Evolutionary conservation across 1,140 invertebrate genomes (phyloP).

Genomic region (Calosoma granatense): DNA sequence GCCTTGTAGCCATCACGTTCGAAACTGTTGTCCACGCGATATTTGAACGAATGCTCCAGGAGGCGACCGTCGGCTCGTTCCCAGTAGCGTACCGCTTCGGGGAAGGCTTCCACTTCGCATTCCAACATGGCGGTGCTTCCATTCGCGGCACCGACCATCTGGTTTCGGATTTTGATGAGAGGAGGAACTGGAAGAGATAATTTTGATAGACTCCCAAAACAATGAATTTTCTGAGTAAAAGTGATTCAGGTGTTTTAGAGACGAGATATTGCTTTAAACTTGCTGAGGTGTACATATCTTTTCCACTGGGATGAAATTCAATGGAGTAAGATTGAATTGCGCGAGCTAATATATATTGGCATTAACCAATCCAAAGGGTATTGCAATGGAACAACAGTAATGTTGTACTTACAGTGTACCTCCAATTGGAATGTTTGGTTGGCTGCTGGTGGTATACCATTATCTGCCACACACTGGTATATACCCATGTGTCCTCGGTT

Average conservation of each 20-base stretch:
- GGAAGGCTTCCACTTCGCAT: constrained; percentile 82
- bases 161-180: constrained; percentile 65
- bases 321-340: no score
- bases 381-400: no score
- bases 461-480: constrained; percentile 78
- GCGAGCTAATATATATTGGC: no score
- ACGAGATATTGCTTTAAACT: no score
- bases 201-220: no score
- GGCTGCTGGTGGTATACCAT: constrained; percentile 74
- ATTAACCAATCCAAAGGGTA: no score
- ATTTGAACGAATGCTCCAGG: constrained; percentile 56
- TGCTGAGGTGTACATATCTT: no score
- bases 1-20: constrained; percentile 31
- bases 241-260: no score
- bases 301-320: no score
- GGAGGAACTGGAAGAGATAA: constrained; percentile 59
- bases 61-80: constrained; percentile 66
- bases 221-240: constrained; percentile 13
- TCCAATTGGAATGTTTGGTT: constrained; percentile 71
- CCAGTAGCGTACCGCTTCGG: constrained; percentile 77
- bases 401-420: constrained; percentile 78
- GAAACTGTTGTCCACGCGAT: constrained; percentile 48
- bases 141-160: constrained; percentile 58
- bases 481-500: constrained; percentile 78
- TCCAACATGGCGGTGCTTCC: constrained; percentile 61